Percentiles rank a stretch among this genome's conserved stretches.
These are phyloP conservation scores for Gallinago paraguaiae DNA, from an alignment of 2,113 vertebrate genomes.

Conservation along the genomic window DNA sequence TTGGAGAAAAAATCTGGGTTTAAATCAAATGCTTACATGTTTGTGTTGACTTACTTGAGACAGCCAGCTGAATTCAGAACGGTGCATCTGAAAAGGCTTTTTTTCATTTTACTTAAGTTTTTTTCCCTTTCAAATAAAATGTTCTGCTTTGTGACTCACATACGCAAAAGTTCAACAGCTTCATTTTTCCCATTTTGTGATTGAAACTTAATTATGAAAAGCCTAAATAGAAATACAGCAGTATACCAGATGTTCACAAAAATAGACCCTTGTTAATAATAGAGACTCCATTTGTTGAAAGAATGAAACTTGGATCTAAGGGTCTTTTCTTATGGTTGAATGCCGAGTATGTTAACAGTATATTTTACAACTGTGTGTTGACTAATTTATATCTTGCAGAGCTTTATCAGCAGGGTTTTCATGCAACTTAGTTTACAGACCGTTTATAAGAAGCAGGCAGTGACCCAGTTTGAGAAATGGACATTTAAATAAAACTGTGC, in stretches of 20 bases:
- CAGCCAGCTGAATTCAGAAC: neutral
- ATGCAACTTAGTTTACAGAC: neutral
- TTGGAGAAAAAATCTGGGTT: neutral
- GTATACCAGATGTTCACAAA: constrained; percentile 6
- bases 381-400: neutral
- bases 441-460: neutral
- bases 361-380: neutral
- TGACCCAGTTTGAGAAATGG: constrained; percentile 1
- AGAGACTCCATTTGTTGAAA: neutral
- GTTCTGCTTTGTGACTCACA: neutral
- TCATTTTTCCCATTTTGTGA: neutral
- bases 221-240: neutral
- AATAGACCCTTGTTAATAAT: neutral
- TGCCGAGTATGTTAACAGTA: neutral
- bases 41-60: neutral
- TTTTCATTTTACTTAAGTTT: neutral
- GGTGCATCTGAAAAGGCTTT: neutral
- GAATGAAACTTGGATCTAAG: neutral
- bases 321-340: neutral
- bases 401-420: neutral
- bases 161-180: neutral
- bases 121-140: neutral
- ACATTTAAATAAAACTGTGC: neutral
- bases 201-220: neutral
- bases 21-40: neutral